phyloP scores from a whole-genome alignment of 2,797 vertebrate species.

The Microctenopoma steveboyesi region DNA sequence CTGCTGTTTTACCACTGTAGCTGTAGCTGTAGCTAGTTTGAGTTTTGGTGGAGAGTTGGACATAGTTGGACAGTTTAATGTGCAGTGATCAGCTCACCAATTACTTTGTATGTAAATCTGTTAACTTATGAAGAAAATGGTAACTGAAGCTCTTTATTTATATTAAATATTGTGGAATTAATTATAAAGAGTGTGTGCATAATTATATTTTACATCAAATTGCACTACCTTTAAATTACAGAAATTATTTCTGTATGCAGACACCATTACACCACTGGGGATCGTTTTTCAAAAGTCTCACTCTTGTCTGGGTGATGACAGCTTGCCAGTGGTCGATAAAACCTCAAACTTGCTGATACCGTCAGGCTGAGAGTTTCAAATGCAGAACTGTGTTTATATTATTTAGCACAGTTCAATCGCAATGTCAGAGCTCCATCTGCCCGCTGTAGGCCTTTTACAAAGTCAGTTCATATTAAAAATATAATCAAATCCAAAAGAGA shows the following conservation, averaged over 20 bases:
- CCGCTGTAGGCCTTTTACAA: neutral
- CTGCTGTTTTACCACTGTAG: no score
- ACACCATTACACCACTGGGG: neutral
- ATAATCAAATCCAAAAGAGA: neutral
- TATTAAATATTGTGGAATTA: no score
- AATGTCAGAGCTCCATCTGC: neutral
- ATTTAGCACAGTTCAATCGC: slow-evolving; percentile 1
- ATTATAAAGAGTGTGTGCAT: no score
- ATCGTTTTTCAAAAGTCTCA: slow-evolving; percentile 34
- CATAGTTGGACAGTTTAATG: no score
- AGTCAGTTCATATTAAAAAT: neutral
- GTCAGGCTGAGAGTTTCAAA: slow-evolving; percentile 22
- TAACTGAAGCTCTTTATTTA: no score
- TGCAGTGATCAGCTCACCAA: no score
- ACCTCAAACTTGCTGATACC: slow-evolving; percentile 16
- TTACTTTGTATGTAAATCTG: no score
- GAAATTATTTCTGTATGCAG: neutral
- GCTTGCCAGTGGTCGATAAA: slow-evolving; percentile 24
- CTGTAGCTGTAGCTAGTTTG: no score
- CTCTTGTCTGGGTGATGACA: slow-evolving; percentile 18
- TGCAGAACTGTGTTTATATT: slow-evolving; percentile 16
- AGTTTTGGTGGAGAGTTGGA: no score
- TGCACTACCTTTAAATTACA: neutral
- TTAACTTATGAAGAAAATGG: no score
- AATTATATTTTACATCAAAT: neutral